A percentile compares a stretch with the other conserved stretches of the same genome.
Evolutionary conservation across 2,113 vertebrate species (phyloP).

Genomic region (Passer domesticus): DNA sequence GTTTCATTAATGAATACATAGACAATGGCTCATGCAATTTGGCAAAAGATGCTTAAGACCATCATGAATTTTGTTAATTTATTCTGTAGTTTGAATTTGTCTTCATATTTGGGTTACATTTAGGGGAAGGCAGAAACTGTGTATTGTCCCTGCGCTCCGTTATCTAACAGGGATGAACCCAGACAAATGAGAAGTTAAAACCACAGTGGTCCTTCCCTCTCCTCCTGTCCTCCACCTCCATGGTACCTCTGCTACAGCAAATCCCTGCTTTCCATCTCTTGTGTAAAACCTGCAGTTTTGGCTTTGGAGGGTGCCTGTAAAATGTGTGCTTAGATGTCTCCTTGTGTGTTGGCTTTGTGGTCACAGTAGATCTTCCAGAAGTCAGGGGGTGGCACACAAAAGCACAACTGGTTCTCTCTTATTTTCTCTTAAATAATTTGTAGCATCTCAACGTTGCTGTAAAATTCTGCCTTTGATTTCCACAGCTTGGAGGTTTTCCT

Average conservation of each 20-base stretch:
- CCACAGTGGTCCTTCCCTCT: not conserved
- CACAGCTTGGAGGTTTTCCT: not conserved
- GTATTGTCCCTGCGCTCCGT: not conserved
- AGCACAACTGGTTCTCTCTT: not conserved
- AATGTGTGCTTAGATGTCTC: not conserved
- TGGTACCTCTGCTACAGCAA: not conserved
- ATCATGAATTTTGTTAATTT: not conserved
- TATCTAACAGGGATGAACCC: not conserved
- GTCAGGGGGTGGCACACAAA: not conserved
- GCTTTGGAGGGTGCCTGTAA: not conserved
- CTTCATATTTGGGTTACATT: not conserved
- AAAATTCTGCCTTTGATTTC: slow-evolving; percentile 23
- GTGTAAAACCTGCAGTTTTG: not conserved
- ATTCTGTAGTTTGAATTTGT: not conserved
- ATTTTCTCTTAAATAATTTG: not conserved
- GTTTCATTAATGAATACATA: not conserved
- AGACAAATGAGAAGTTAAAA: not conserved
- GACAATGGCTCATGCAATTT: not conserved
- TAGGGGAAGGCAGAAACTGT: not conserved
- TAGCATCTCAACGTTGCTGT: not conserved
- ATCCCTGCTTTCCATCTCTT: not conserved
- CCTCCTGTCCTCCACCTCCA: not conserved
- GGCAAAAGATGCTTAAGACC: not conserved
- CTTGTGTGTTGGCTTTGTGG: not conserved
- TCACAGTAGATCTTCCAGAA: not conserved